Evolutionary conservation across 1,140 invertebrate species (phyloP).

Genomic region (Drosophila seguyi): DNA sequence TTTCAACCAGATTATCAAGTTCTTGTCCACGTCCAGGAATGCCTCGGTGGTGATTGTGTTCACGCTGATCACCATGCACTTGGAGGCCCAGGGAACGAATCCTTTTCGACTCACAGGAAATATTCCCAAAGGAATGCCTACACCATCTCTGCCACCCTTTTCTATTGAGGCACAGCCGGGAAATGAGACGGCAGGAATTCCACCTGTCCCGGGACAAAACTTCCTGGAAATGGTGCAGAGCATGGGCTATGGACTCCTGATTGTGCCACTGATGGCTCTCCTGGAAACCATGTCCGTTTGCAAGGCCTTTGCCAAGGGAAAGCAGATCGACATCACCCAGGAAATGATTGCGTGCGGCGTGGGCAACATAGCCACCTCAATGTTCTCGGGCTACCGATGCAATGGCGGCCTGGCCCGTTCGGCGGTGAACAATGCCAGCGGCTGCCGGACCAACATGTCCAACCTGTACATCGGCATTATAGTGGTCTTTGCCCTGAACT

Average conservation of each 20-base stretch:
- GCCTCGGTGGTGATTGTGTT: conserved; percentile 91
- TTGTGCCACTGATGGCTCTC: conserved; percentile 92
- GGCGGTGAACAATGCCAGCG: conserved; percentile 95
- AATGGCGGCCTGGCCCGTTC: conserved; percentile 93
- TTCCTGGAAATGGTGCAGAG: conserved; percentile 91
- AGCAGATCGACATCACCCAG: conserved; percentile 92
- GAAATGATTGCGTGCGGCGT: conserved; percentile 93
- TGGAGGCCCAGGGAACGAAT: conserved; percentile 71
- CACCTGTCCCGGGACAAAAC: conserved; percentile 50
- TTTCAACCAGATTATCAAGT: conserved; percentile 87
- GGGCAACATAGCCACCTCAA: conserved; percentile 94
- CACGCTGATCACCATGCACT: conserved; percentile 87
- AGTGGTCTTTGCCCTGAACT: conserved; percentile 90
- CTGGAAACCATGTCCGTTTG: conserved; percentile 94
- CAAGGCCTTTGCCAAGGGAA: conserved; percentile 91
- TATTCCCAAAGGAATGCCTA: conserved; percentile 90
- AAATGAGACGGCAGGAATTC: conserved; percentile 85
- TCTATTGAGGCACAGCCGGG: conserved; percentile 84
- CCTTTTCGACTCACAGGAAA: conserved; percentile 85
- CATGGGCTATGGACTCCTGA: conserved; percentile 91
- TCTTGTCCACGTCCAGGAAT: conserved; percentile 90
- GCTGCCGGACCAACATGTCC: conserved; percentile 94
- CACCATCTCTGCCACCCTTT: conserved; percentile 89
- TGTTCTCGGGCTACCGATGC: conserved; percentile 94
- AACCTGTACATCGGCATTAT: conserved; percentile 90